Base-by-base conservation (phyloP, 2,888 invertebrate genomes). In the Brachylomia viminalis region DNA sequence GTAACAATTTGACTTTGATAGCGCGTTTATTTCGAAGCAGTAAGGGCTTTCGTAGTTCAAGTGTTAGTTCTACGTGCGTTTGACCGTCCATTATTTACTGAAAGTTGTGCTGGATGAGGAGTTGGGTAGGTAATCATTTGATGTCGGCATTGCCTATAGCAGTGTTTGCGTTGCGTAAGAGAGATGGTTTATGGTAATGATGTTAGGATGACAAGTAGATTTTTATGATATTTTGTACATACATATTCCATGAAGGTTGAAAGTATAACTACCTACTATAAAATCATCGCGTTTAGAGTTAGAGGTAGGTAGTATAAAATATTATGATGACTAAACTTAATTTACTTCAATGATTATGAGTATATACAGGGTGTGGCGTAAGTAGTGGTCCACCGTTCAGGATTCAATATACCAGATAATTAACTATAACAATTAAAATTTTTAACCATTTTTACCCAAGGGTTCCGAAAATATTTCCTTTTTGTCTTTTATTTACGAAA, bases 81-180 rank as follows among this genome's bases (percentile, higher is more conserved):
- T 79, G 33, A 59, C 15, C 15, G 56, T 73, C 64, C 49, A 30
- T 72, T 80, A 73, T 78, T 75, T 70, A 65, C 64, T 30, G 71
- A 79, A 83, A 79, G 83, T 77, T 66, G n/a, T 61, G 30, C 45
- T 73, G 79, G 75, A 77, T 83, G 83, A 68, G 59, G 64, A 58
- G 13, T 72, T 76, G 38, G 66, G 76, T 80, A 66, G 66, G 76
- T 80, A 66, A 69, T 81, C 49, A 69, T 72, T 64, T 76, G 54
- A 56, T 81, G 71, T 52, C 7, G 30, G 27, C 33, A 23, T 52
- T 61, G 56, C n/a, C 10, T 7, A n/a, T 20, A 15, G 33, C 45
- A 54, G 45, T 70, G 67, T 75, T 85, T 85, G 52, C 49, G 23
- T 85, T 85, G 52, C 49, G 23, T 66, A 75, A 75, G 64, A 76